Base-by-base conservation (phyloP, 2,113 vertebrate species). In the Microcebus ravelobensis region DNA sequence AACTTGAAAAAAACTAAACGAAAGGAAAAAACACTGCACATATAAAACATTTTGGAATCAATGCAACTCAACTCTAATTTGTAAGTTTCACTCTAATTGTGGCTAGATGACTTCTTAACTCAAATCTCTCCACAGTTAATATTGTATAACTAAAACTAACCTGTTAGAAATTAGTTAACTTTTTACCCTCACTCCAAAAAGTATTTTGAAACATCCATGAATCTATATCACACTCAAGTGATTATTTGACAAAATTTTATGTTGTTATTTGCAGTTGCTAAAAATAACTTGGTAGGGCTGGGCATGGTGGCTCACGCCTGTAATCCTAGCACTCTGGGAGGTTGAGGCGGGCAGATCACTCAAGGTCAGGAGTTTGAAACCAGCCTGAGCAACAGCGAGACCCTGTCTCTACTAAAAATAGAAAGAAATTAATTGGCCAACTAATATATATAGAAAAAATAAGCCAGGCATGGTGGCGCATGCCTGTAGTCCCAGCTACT, bases 221-320 rank as follows among this genome's bases (percentile, higher is more conserved):
- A 39, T 83, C 27, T 73, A 9, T 85, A 70, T 83, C 21, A 55
- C 7, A 85, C 25, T 86, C 17, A 83, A 76, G 39, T 73, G 57
- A 87, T 96, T 91, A 91, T 88, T 95, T 96, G 42, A 86, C n/a
- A 84, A 88, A 77, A 45, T 67, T 84, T 79, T 94, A 50, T 82
- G 29, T 48, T 71, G 52, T 84, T 93, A 67, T 39, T 74, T 91
- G 8, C 55, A 80, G 65, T 70, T 85, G 55, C 31, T 96, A 93
- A 93, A 95, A 79, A 59, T 61, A 93, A 42, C 20, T 91, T 93
- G 50, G 39, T 77, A 17, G 48, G n/a, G n/a, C n/a, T n/a, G n/a
- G n/a, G n/a, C n/a, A n/a, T n/a, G n/a, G n/a, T n/a, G n/a, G n/a
- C n/a, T n/a, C n/a, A n/a, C n/a, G n/a, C n/a, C n/a, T n/a, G n/a